Evolutionary conservation across 2,113 vertebrate species (phyloP), one percentile per base, ranked within the genome.

Genomic region (Cavia aperea): DNA sequence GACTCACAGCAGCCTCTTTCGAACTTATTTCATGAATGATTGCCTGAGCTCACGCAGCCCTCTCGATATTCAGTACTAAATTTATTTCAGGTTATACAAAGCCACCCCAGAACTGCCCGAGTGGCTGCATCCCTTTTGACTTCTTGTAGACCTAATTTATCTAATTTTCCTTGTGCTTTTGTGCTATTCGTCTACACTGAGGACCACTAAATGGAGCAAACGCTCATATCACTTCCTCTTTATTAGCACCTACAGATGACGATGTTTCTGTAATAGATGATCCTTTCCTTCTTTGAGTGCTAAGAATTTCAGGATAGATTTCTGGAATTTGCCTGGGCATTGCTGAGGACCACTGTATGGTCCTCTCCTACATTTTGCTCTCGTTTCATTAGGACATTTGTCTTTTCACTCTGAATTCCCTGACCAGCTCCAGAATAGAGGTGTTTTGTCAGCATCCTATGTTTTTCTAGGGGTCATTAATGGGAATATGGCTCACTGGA

Each of bases 341-440:
- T 3, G 2, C 1, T 31, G 70, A 75, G 63, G 46, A 33, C 4
- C 15, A 0, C 2, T 23, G 21, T 8, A 0, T 23, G 12, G 49
- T 29, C 56, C 15, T 2, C 15, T 66, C 58, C 21, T 56, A 0
- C 11, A 0, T 83, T 68, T 72, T 33, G 72, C 33, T 77, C 73
- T 7, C 1, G 54, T 39, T 86, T 81, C 33, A 24, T 88, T 19
- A 1, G 39, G 77, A 62, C 39, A 7, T 81, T 56, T 49, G 19
- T 62, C 51, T 33, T 90, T 58, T 91, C 3, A n/a, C 70, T 8
- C 7, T 1, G 8, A 70, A 33, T 81, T 79, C n/a, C 43, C 51
- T 63, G 54, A 33, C n/a, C 10, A 6, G 7, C 21, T 26, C 6
- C 14, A 68, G 62, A 29, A 26, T 9, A 21, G 36, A 1, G 7